Evolutionary conservation across 53 echinoderm and acorn worm genomes (phyloP).

Genomic region (Antedon mediterranea): DNA sequence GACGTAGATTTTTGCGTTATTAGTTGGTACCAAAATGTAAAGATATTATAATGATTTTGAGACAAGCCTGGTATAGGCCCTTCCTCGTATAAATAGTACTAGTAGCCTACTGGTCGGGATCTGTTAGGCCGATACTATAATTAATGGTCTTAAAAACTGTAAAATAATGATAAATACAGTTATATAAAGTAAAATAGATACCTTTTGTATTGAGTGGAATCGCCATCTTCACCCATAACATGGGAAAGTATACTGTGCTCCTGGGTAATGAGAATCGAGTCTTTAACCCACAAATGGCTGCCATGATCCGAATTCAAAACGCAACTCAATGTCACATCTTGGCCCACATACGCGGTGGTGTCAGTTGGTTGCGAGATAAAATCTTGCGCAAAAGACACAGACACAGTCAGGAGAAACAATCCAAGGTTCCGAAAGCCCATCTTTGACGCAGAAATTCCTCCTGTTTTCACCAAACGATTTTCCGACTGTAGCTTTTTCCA

Average conservation of each 20-base stretch:
- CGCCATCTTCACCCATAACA: neutral
- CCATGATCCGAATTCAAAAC: constrained; percentile 22
- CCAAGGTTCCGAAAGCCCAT: neutral
- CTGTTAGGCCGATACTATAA: no score
- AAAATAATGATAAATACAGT: no score
- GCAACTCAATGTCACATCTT: constrained; percentile 44
- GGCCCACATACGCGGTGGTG: constrained; percentile 29
- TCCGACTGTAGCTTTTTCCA: neutral
- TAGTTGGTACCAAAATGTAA: no score
- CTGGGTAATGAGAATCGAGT: constrained; percentile 52
- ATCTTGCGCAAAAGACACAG: neutral
- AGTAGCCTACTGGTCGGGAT: no score
- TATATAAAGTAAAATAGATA: neutral
- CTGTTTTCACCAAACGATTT: neutral
- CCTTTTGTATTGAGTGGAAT: neutral
- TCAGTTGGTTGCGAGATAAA: constrained; percentile 21
- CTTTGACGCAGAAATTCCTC: neutral
- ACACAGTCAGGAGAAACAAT: neutral
- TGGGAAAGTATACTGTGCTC: constrained; percentile 7
- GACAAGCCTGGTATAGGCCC: no score
- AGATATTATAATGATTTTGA: no score
- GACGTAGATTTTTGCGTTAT: no score
- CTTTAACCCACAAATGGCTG: constrained; percentile 60
- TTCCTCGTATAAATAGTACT: no score
- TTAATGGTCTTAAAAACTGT: no score